These are phyloP conservation scores for Merluccius polli DNA, from an alignment of 2,797 vertebrate genomes.

Conservation along the genomic window DNA sequence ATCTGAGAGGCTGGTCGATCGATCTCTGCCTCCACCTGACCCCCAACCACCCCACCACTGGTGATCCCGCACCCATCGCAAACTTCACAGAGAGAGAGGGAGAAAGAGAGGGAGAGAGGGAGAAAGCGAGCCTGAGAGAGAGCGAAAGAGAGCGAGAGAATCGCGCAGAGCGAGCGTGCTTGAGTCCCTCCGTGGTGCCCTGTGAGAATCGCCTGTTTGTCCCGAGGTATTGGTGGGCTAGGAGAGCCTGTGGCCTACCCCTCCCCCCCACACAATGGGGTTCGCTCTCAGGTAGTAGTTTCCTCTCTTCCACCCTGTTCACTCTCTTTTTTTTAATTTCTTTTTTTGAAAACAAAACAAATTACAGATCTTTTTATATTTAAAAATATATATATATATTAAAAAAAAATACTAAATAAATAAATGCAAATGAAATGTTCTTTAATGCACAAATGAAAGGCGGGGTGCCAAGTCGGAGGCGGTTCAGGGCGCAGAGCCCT, in stretches of 20 bases:
- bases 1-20: constrained; percentile 71
- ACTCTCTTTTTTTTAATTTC: constrained; percentile 74
- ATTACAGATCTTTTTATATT: background rate
- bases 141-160: constrained; percentile 16
- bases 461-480: constrained; percentile 67
- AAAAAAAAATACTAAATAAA: background rate
- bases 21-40: constrained; percentile 59
- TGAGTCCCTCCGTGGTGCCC: constrained; percentile 76
- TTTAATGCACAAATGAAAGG: constrained; percentile 46
- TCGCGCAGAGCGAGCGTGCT: constrained; percentile 47
- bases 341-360: background rate
- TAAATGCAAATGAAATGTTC: background rate
- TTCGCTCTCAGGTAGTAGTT: constrained; percentile 86
- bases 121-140: constrained; percentile 22
- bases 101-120: constrained; percentile 2
- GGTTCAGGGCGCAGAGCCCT: constrained; percentile 61
- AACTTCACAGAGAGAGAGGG: constrained; percentile 18
- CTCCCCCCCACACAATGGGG: constrained; percentile 66
- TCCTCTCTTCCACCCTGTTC: constrained; percentile 84
- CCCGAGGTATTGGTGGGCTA: constrained; percentile 76
- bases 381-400: background rate
- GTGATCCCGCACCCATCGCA: constrained; percentile 69
- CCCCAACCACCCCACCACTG: constrained; percentile 46
- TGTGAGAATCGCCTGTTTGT: constrained; percentile 86
- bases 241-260: constrained; percentile 87